Evolutionary conservation across 2,888 invertebrate genomes (phyloP), one percentile per base, ranked within the genome.

Genomic region (Junonia oenone): DNA sequence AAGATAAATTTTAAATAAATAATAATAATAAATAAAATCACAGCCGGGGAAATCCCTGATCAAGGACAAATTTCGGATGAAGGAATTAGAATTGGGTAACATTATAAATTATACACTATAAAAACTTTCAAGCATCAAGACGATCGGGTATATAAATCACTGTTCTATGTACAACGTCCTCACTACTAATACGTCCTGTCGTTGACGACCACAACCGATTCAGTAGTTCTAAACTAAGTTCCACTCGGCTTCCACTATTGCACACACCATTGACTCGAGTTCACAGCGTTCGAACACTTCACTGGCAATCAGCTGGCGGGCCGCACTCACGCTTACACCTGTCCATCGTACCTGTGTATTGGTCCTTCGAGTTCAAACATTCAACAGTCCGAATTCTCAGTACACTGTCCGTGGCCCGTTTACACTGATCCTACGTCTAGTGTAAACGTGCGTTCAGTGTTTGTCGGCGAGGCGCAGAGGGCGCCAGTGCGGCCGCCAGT

Each of bases 401-500:
- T n/a, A n/a, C n/a, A n/a, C n/a, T n/a, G n/a, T n/a, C n/a, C n/a
- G n/a, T n/a, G n/a, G n/a, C n/a, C n/a, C 2, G 29, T 29, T 27
- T 27, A 35, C 13, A 35, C n/a, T n/a, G n/a, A n/a, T n/a, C n/a
- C n/a, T n/a, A n/a, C n/a, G n/a, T n/a, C n/a, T n/a, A n/a, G n/a
- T n/a, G n/a, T n/a, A n/a, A n/a, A n/a, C n/a, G n/a, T n/a, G n/a
- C n/a, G n/a, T n/a, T 58, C 35, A 58, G 31, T 47, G 65, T 40
- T 55, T 58, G 45, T 58, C 51, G 33, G 72, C 75, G 58, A 80
- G 62, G 27, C 75, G 72, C 59, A 88, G 58, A n/a, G 88, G 83
- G 60, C 88, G 78, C 87, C 85, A 89, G 51, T 75, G 73, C 55
- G 89, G 89, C 73, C 75, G 81, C 89, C 88, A 88, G 64, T 80